These are phyloP conservation scores for Amniataba percoides DNA, from an alignment of 2,797 vertebrate species.

Conservation along the genomic window DNA sequence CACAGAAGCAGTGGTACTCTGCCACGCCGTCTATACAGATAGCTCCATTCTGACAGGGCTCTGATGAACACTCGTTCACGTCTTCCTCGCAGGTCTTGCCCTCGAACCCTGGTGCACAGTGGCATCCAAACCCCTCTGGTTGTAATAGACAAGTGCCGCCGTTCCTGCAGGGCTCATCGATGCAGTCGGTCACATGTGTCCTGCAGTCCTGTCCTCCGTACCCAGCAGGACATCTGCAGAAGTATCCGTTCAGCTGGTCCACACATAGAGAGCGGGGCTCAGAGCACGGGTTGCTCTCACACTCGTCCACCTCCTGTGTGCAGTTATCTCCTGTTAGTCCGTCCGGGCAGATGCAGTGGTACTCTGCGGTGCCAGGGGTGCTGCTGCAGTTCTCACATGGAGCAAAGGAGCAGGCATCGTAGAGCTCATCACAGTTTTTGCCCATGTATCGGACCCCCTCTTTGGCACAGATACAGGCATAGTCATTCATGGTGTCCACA, in stretches of 20 bases:
- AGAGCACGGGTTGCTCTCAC: constrained; percentile 85
- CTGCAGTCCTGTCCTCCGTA: constrained; percentile 80
- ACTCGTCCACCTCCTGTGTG: constrained; percentile 77
- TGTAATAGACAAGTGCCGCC: constrained; percentile 82
- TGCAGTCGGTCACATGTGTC: constrained; percentile 79
- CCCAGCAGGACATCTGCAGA: constrained; percentile 85
- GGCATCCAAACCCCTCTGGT: constrained; percentile 80
- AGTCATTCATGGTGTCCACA: constrained; percentile 84
- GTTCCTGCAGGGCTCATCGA: constrained; percentile 87
- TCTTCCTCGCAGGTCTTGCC: constrained; percentile 86
- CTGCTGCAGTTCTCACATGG: constrained; percentile 82
- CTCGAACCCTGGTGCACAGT: constrained; percentile 83
- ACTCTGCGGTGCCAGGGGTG: constrained; percentile 75
- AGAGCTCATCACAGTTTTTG: constrained; percentile 85
- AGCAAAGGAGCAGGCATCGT: constrained; percentile 82
- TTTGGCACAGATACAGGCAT: constrained; percentile 86
- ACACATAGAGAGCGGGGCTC: constrained; percentile 80
- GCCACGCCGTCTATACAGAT: constrained; percentile 89
- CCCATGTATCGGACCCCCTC: constrained; percentile 85
- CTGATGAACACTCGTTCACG: constrained; percentile 86
- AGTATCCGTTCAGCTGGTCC: constrained; percentile 79
- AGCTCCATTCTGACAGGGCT: constrained; percentile 93
- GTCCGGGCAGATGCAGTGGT: constrained; percentile 82
- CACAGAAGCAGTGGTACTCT: constrained; percentile 91
- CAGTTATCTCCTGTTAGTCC: constrained; percentile 82